These are phyloP conservation scores for Peromyscus nudipes DNA, from an alignment of 2,797 vertebrate genomes.

Conservation along the genomic window DNA sequence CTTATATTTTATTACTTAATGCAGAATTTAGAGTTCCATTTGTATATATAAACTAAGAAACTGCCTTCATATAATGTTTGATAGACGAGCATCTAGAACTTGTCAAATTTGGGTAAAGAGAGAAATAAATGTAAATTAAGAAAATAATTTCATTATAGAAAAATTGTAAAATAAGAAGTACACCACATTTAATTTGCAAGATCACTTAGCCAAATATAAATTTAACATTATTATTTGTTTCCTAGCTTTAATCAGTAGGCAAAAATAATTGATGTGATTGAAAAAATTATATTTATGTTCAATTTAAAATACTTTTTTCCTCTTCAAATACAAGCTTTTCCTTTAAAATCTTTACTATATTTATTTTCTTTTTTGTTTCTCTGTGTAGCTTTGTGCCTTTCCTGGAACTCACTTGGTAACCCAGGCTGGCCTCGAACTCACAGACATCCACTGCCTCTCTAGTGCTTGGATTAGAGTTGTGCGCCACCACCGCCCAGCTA, in stretches of 20 bases:
- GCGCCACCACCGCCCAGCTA: too few species aligned
- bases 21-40: not conserved
- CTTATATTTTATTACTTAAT: not conserved
- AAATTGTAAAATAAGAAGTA: not conserved
- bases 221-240: not conserved
- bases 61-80: not conserved
- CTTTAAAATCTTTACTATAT: not conserved
- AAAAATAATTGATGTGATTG: not conserved
- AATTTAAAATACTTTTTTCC: not conserved
- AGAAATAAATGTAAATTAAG: slow-evolving; percentile 22
- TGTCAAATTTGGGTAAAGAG: not conserved
- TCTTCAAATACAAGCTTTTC: not conserved
- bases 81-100: not conserved
- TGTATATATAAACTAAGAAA: not conserved
- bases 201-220: not conserved
- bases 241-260: not conserved
- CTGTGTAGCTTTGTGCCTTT: too few species aligned
- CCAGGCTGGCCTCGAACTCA: too few species aligned
- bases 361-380: not conserved
- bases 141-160: slow-evolving; percentile 25
- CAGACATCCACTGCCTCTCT: too few species aligned
- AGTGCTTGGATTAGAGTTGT: too few species aligned
- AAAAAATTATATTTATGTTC: not conserved
- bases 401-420: too few species aligned
- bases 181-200: not conserved